A percentile compares a stretch with the other conserved stretches of the same genome.
Evolutionary conservation across 2,113 vertebrate species (phyloP).

Genomic region (Heterocephalus glaber): DNA sequence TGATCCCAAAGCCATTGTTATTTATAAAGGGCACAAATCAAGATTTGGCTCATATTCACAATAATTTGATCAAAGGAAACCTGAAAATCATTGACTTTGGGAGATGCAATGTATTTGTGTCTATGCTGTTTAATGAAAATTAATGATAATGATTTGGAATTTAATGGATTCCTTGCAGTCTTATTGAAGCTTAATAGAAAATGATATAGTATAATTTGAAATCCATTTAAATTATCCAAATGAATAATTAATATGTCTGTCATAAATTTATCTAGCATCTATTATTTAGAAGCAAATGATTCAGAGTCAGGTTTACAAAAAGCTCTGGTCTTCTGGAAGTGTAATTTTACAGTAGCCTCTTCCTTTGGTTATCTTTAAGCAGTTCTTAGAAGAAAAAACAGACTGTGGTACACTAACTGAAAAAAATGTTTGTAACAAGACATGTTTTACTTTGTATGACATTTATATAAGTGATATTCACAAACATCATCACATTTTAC

Average conservation of each 20-base stretch:
- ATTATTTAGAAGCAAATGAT: constrained; percentile 76
- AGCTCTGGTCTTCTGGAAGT: constrained; percentile 8
- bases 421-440: neutral
- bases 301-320: constrained; percentile 48
- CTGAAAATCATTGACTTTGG: constrained; percentile 74
- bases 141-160: constrained; percentile 81
- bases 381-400: neutral
- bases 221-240: constrained; percentile 86
- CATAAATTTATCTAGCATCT: constrained; percentile 73
- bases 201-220: constrained; percentile 83
- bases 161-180: constrained; percentile 83
- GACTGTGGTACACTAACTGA: neutral
- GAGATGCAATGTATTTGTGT: constrained; percentile 66
- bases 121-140: constrained; percentile 80
- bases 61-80: constrained; percentile 71
- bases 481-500: neutral
- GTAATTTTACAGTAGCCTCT: neutral
- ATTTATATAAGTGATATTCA: neutral
- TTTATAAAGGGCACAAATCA: neutral
- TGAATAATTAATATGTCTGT: constrained; percentile 85
- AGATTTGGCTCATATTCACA: constrained; percentile 29
- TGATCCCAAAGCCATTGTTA: neutral
- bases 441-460: neutral
- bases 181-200: constrained; percentile 81
- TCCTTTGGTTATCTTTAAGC: neutral